Percentiles rank a stretch among this genome's conserved stretches.
Conservation (phyloP, 2,797 vertebrate genomes). For the Mus minutoides region DNA sequence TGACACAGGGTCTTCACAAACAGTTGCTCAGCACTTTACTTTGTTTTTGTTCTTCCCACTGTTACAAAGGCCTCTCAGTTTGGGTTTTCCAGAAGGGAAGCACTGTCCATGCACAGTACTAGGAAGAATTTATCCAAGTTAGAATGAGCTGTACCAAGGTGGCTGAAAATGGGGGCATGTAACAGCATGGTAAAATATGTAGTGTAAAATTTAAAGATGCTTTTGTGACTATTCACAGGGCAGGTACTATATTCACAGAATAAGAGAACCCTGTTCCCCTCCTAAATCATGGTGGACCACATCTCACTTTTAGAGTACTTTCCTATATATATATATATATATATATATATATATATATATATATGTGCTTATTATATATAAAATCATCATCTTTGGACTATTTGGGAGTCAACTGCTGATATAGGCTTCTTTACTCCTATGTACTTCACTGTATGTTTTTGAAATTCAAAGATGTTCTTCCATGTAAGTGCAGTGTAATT, state of each 20-base stretch:
- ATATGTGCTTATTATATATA: background rate
- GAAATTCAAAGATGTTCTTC: slow-evolving; percentile 42
- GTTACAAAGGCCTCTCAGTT: background rate
- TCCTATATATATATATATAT: background rate
- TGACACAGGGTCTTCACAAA: background rate
- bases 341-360: background rate
- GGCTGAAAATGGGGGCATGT: background rate
- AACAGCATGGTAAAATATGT: background rate
- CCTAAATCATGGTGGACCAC: background rate
- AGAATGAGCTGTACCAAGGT: background rate
- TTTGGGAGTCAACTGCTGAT: background rate
- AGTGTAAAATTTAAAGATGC: background rate
- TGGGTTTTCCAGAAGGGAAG: background rate
- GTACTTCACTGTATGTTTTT: slow-evolving; percentile 29
- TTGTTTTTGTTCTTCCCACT: background rate
- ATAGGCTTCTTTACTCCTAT: slow-evolving; percentile 40
- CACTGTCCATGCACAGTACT: background rate
- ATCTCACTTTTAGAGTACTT: background rate
- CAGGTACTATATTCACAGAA: background rate
- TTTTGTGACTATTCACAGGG: background rate
- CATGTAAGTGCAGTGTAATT: slow-evolving; percentile 14
- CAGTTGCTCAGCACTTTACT: background rate
- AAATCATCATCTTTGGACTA: slow-evolving; percentile 6
- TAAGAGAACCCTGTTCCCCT: background rate
- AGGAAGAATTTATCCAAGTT: background rate